Evolutionary conservation across 2,888 invertebrate genomes (phyloP).

Genomic region (Prosopocoilus inquinatus): DNA sequence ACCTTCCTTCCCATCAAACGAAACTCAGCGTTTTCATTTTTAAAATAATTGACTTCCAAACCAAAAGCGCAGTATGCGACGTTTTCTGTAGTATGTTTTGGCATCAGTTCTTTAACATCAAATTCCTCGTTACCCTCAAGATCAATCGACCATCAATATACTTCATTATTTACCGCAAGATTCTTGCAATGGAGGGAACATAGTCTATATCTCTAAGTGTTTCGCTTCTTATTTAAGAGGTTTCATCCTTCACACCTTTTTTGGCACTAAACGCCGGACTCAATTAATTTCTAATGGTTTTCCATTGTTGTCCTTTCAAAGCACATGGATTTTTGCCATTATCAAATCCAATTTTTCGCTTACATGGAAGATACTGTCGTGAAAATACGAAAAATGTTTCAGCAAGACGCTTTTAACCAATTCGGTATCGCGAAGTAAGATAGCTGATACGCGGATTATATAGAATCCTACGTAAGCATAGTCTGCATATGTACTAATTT

Average conservation of each 20-base stretch:
- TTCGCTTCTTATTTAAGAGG: neutral
- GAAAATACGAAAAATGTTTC: constrained; percentile 43
- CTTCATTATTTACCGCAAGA: constrained; percentile 47
- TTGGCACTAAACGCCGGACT: constrained; percentile 53
- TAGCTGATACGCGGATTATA: constrained; percentile 34
- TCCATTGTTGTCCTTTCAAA: constrained; percentile 52
- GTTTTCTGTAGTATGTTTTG: constrained; percentile 47
- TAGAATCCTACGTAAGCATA: constrained; percentile 41
- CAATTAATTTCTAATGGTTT: constrained; percentile 49
- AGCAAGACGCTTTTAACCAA: constrained; percentile 39
- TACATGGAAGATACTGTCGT: constrained; percentile 41
- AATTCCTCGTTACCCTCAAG: constrained; percentile 33
- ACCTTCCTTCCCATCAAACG: constrained; percentile 35
- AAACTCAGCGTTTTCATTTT: constrained; percentile 35
- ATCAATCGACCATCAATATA: constrained; percentile 41
- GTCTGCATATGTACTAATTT: constrained; percentile 37
- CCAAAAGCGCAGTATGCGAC: constrained; percentile 48
- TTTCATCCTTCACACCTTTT: constrained; percentile 41
- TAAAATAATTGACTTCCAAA: constrained; percentile 42
- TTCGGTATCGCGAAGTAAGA: constrained; percentile 43
- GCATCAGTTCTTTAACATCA: constrained; percentile 43
- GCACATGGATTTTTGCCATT: constrained; percentile 51
- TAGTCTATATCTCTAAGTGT: constrained; percentile 47
- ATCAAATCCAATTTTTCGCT: constrained; percentile 51
- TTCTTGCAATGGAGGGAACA: constrained; percentile 51